These are phyloP conservation scores for Trichomalopsis sarcophagae DNA, from an alignment of 1,140 invertebrate species.

Conservation along the genomic window DNA sequence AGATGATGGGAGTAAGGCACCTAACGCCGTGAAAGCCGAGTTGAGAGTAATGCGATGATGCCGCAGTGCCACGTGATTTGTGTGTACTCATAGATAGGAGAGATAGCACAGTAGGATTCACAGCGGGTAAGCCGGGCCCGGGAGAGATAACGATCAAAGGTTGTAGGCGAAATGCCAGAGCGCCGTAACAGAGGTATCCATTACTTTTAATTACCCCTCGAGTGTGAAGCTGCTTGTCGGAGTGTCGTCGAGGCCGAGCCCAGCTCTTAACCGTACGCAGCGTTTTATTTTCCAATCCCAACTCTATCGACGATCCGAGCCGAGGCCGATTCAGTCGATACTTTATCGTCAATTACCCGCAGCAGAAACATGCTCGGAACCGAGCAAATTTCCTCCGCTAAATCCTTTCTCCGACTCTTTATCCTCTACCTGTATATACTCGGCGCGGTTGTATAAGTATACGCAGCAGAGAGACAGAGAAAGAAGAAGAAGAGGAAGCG, in stretches of 20 bases:
- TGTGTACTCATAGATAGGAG: neutral
- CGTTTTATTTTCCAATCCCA: neutral
- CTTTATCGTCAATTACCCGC: neutral
- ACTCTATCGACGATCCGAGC: no score
- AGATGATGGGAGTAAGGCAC: neutral
- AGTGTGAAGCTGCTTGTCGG: slow-evolving; percentile 4
- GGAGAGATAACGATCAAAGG: slow-evolving; percentile 2
- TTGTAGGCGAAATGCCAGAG: neutral
- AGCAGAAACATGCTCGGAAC: neutral
- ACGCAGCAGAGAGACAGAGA: neutral
- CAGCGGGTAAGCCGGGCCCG: neutral
- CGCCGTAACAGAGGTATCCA: neutral
- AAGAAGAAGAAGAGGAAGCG: no score
- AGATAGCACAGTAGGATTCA: neutral
- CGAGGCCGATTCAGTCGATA: neutral
- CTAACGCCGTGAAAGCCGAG: neutral
- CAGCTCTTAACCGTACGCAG: neutral
- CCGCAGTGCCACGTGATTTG: slow-evolving; percentile 20
- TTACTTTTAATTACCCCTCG: slow-evolving; percentile 20
- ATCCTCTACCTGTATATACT: neutral
- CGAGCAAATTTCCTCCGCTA: neutral
- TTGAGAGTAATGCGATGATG: slow-evolving; percentile 12
- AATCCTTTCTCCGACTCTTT: neutral
- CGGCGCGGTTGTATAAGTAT: neutral
- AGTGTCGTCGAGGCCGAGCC: neutral